Evolutionary conservation across 2,888 invertebrate species (phyloP).

Genomic region (Tinea pellionella): DNA sequence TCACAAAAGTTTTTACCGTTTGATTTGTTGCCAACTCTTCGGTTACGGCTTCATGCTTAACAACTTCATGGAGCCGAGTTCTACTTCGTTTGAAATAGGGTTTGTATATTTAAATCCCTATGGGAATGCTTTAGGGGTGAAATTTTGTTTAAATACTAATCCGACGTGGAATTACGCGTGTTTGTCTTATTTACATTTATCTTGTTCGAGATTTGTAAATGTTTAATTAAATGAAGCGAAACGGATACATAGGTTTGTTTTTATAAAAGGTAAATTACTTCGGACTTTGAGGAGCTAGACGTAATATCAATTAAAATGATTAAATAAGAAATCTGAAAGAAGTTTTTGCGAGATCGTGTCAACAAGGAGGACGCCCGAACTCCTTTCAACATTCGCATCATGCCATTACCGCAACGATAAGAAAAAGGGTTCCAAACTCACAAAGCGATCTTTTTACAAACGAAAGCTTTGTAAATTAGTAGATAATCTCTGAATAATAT

Average conservation of each 20-base stretch:
- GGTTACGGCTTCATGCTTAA: slow-evolving; percentile 49
- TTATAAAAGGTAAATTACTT: background rate
- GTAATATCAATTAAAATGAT: background rate
- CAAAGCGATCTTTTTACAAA: slow-evolving; percentile 25
- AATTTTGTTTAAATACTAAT: slow-evolving; percentile 5
- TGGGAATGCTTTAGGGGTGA: slow-evolving; percentile 35
- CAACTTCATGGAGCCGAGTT: slow-evolving; percentile 33
- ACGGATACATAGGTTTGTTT: background rate
- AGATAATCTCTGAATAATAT: slow-evolving; percentile 32
- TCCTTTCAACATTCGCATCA: background rate
- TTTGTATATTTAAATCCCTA: slow-evolving; percentile 25
- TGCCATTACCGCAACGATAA: background rate
- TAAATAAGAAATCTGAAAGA: background rate
- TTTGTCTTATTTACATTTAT: slow-evolving; percentile 1
- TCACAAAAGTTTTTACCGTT: slow-evolving; percentile 54
- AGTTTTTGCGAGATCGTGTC: background rate
- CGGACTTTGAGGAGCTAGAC: background rate
- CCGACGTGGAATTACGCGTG: background rate
- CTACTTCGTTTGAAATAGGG: slow-evolving; percentile 37
- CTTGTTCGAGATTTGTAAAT: background rate
- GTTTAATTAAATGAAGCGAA: background rate
- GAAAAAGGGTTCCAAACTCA: slow-evolving; percentile 14
- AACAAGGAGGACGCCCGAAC: background rate
- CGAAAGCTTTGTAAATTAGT: slow-evolving; percentile 18
- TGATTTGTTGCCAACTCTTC: slow-evolving; percentile 51